A percentile compares a stretch with the other conserved stretches of the same genome.
Evolutionary conservation across 2,113 vertebrate genomes (phyloP).

Genomic region (Epinephelus lanceolatus): DNA sequence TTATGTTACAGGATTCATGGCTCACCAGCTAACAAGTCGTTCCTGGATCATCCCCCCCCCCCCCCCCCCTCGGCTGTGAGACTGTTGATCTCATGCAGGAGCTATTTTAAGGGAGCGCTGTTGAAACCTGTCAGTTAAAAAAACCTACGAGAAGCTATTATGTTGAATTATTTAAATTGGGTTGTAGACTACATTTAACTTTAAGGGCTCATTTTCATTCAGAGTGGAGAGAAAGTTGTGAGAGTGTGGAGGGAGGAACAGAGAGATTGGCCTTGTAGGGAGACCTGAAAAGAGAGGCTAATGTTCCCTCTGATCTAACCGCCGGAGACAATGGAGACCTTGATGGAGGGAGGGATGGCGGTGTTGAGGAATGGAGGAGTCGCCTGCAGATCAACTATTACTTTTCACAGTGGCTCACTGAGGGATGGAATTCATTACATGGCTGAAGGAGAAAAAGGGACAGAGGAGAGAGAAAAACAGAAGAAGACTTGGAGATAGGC

Average conservation of each 20-base stretch:
- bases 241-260: conserved; percentile 2
- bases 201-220: conserved; percentile 37
- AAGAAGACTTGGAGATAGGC: conserved; percentile 2
- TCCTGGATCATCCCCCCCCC: conserved; percentile 7
- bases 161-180: conserved; percentile 17
- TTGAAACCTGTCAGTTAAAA: conserved; percentile 45
- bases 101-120: conserved; percentile 48
- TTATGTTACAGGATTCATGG: conserved; percentile 55
- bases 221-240: conserved; percentile 1
- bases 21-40: conserved; percentile 37
- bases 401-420: conserved; percentile 47
- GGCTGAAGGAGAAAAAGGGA: conserved; percentile 28
- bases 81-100: conserved; percentile 51
- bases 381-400: conserved; percentile 57
- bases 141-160: conserved; percentile 11
- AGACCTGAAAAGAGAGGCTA: conserved; percentile 57
- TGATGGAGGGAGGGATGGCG: conserved; percentile 56
- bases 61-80: conserved; percentile 10
- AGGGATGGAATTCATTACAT: conserved; percentile 67
- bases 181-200: conserved; percentile 46
- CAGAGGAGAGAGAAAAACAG: conserved; percentile 6
- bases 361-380: conserved; percentile 54
- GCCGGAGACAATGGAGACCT: conserved; percentile 71
- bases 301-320: conserved; percentile 64
- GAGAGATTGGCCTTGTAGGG: conserved; percentile 35